Evolutionary conservation across 2,888 invertebrate genomes (phyloP), one percentile per base, ranked within the genome.

Genomic region (Pyrocoelia pectoralis): DNA sequence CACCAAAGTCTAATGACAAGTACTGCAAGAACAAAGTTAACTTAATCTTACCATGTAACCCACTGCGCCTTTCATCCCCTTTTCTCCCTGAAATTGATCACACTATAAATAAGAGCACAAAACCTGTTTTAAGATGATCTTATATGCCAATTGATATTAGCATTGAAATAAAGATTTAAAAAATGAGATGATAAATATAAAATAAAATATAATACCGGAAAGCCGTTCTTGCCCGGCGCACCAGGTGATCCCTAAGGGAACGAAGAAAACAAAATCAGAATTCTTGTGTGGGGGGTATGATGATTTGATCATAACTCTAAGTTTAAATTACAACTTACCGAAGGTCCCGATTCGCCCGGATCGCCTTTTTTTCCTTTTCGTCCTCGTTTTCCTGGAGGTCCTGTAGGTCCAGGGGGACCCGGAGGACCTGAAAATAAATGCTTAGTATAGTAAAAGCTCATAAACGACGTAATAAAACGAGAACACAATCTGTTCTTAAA

Each of bases 291-390:
- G 17, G n/a, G n/a, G 78, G 79, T 76, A 76, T 76, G 77, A 66
- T 66, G 52, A 66, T 64, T 56, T 57, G 53, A 55, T 61, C 24
- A 24, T 6, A 24, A 65, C 41, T 51, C 50, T 28, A 55, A 61
- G 55, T 63, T 61, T 5, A 41, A 52, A 63, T 61, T 53, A 51
- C 15, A 73, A 87, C 92, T 89, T 85, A 94, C 94, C 85, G 90
- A 84, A 65, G 91, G 86, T 53, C 94, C 93, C 17, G 89, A 82
- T 73, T 93, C 94, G 67, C 95, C 95, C 12, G 88, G 76, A 76
- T 94, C 94, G 14, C 95, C 95, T 79, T 93, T 94, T 83, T 93
- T 94, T 73, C 95, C 95, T 77, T 93, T 92, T 81, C 93, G 91
- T 73, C 95, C 95, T 77, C 93, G 85, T 82, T 94, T 95, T 69